Evolutionary conservation across 2,888 invertebrate genomes (phyloP).

Genomic region (Macrophya annulata): DNA sequence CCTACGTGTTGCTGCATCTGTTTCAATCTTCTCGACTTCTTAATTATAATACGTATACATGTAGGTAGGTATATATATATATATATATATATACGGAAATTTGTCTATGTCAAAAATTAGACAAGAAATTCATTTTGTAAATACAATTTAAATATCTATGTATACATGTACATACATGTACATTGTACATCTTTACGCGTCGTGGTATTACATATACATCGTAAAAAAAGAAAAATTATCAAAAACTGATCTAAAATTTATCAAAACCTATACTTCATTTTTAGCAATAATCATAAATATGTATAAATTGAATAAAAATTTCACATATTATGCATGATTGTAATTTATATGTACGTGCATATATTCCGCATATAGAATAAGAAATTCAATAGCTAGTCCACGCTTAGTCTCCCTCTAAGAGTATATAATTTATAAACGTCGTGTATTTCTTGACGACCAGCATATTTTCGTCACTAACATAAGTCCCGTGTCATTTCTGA

Average conservation of each 20-base stretch:
- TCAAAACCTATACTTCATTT: too few species aligned
- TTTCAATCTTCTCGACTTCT: conserved; percentile 13
- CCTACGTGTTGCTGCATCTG: conserved; percentile 40
- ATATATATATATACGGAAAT: neutral
- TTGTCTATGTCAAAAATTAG: too few species aligned
- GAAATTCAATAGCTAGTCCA: conserved; percentile 11
- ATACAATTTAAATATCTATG: too few species aligned
- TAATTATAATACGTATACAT: neutral
- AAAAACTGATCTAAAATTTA: neutral
- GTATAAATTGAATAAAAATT: too few species aligned
- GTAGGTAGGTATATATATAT: neutral
- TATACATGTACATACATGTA: too few species aligned
- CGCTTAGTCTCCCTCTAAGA: neutral
- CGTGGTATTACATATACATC: neutral
- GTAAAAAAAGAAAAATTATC: neutral
- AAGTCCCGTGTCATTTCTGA: conserved; percentile 54
- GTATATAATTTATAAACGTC: conserved; percentile 46
- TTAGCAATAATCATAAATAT: too few species aligned
- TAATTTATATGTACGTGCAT: too few species aligned
- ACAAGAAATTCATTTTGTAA: too few species aligned
- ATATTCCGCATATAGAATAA: neutral
- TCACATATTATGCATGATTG: too few species aligned
- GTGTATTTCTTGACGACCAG: conserved; percentile 26
- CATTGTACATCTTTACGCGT: too few species aligned
- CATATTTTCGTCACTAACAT: conserved; percentile 54